Evolutionary conservation across 2,113 vertebrate species (phyloP), one percentile per base, ranked within the genome.

Genomic region (Vicugna pacos): DNA sequence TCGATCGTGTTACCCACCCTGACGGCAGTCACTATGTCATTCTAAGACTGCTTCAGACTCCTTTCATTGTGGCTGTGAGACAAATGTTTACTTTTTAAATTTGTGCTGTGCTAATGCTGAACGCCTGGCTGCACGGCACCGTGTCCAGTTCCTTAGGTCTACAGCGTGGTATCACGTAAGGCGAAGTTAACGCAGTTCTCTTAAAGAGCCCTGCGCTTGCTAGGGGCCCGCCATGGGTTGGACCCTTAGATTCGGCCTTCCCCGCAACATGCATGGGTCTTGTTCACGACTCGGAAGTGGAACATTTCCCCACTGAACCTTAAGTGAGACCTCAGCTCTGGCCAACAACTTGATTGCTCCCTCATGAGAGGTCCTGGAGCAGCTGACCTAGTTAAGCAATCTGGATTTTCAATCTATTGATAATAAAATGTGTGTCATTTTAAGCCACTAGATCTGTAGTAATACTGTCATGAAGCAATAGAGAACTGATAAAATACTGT

Each of bases 231-330:
- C 20, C 22, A 24, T 8, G 16, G 0, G 38, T 10, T 46, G 3
- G 6, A 46, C 35, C 46, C 22, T 60, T 48, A 30, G 3, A 76
- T 13, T 60, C 72, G 56, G 11, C 5, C 32, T 69, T 88, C 19
- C 24, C 46, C 15, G 52, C 2, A 42, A 6, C 1, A 2, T 28
- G 12, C 14, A 24, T 0, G 14, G 0, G 24, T 30, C 7, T 56
- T 11, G 1, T 20, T 65, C 54, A 52, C 35, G 8, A 12, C 35
- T 28, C 32, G 6, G 22, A 77, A 50, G 9, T 14, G 5, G 8
- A 11, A 42, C 5, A 32, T 70, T 73, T 54, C 15, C 19, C 12
- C 48, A 0, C 0, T 9, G 46, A 69, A 64, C 10, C 1, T 56
- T 11, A 75, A 5, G 14, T 9, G 20, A 89, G 38, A 26, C 12